A percentile compares a stretch with the other conserved stretches of the same genome.
phyloP scores from a whole-genome alignment of 2,797 vertebrate genomes.

The Mus caroli region DNA sequence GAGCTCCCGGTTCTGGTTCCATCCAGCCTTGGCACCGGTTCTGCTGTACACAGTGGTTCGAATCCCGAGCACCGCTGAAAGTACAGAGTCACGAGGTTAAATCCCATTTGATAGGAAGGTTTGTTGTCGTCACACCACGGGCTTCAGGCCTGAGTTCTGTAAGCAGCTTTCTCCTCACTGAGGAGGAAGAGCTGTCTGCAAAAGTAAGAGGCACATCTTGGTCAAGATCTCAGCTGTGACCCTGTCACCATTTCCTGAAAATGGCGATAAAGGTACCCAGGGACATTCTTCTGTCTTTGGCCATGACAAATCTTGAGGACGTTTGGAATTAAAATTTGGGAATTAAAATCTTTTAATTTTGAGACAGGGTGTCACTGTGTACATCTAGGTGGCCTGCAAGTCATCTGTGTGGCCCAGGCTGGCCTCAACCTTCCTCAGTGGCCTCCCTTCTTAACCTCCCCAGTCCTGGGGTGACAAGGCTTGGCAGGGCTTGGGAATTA shows the following conservation, averaged over 20 bases:
- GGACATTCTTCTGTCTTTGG: slow-evolving; percentile 41
- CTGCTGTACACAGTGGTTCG: neutral
- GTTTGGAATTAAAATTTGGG: neutral
- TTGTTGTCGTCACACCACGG: neutral
- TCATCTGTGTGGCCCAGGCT: neutral
- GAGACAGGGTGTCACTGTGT: neutral
- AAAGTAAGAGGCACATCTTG: neutral
- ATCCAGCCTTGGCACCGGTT: neutral
- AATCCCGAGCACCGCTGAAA: neutral
- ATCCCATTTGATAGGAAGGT: neutral
- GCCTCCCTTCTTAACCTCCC: no score
- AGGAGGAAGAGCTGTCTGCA: neutral
- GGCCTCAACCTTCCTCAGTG: neutral
- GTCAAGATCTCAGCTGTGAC: neutral
- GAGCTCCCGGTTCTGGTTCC: neutral
- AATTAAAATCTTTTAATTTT: neutral
- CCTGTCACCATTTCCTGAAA: slow-evolving; percentile 5
- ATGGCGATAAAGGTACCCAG: neutral
- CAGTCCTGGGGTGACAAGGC: neutral
- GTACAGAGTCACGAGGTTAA: neutral
- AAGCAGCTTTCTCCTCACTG: slow-evolving; percentile 14
- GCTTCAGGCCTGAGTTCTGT: neutral
- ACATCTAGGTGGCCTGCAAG: neutral
- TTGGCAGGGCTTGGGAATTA: neutral
- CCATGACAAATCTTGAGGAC: slow-evolving; percentile 25